phyloP scores from a whole-genome alignment of 2,113 vertebrate genomes.

The Ammospiza nelsoni region DNA sequence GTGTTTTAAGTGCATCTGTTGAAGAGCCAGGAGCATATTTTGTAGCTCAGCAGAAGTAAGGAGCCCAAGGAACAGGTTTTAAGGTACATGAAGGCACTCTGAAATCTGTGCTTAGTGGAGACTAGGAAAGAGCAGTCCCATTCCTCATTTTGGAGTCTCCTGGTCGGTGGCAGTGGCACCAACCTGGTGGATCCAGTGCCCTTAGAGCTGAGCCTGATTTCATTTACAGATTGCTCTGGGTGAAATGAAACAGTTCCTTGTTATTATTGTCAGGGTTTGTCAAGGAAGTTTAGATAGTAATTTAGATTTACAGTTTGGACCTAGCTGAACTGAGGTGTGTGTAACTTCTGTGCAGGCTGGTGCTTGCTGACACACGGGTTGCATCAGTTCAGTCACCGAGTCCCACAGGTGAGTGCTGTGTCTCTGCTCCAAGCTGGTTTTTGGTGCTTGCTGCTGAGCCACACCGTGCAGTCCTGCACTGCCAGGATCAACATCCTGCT shows the following conservation, averaged over 20 bases:
- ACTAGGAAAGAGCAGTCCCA: not conserved
- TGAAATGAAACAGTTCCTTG: not conserved
- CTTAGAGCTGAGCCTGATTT: not conserved
- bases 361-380: accelerated
- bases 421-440: not conserved
- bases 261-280: not conserved
- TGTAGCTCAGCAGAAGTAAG: not conserved
- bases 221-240: accelerated
- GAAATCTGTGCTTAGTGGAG: not conserved
- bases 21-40: not conserved
- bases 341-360: not conserved
- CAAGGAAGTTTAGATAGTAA: not conserved
- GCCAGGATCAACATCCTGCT: not conserved
- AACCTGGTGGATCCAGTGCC: not conserved
- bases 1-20: not conserved
- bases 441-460: not conserved
- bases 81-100: not conserved
- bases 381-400: not conserved
- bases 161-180: not conserved
- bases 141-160: not conserved
- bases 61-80: not conserved
- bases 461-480: not conserved
- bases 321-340: not conserved
- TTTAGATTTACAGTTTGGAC: not conserved
- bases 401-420: not conserved